Evolutionary conservation across 1,140 invertebrate genomes (phyloP).

Genomic region (Whitmania pigra): DNA sequence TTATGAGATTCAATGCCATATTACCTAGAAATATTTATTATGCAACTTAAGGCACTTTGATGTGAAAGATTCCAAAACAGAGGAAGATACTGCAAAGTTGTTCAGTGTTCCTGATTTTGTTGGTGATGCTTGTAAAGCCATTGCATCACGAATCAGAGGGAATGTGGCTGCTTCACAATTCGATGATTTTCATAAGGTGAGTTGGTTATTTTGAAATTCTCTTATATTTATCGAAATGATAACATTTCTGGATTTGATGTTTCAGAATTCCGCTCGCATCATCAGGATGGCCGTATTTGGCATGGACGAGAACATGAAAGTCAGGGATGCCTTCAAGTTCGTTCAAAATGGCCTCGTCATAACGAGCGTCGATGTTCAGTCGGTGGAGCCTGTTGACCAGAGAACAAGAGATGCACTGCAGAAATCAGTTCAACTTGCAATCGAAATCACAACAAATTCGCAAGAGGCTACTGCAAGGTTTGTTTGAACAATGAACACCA

Average conservation of each 20-base stretch:
- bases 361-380: conserved; percentile 48
- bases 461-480: conserved; percentile 44
- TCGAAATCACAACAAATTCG: conserved; percentile 47
- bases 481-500: not conserved
- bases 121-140: conserved; percentile 47
- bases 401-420: conserved; percentile 46
- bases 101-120: conserved; percentile 49
- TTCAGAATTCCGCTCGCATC: conserved; percentile 46
- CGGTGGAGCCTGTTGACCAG: conserved; percentile 49
- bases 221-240: not conserved
- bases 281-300: conserved; percentile 47
- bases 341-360: conserved; percentile 45
- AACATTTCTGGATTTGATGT: not conserved
- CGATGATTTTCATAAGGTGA: conserved; percentile 47
- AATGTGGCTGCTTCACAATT: conserved; percentile 46
- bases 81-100: conserved; percentile 39
- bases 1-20: not conserved
- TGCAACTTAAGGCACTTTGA: conserved; percentile 42
- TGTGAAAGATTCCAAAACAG: conserved; percentile 30
- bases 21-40: conserved; percentile 11
- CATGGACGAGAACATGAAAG: conserved; percentile 42
- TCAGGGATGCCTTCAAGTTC: conserved; percentile 41
- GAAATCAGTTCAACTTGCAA: conserved; percentile 48
- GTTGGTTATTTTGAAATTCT: not conserved
- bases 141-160: conserved; percentile 46